phyloP scores from a whole-genome alignment of 1,140 invertebrate species.

The Cardiocondyla obscurior region DNA sequence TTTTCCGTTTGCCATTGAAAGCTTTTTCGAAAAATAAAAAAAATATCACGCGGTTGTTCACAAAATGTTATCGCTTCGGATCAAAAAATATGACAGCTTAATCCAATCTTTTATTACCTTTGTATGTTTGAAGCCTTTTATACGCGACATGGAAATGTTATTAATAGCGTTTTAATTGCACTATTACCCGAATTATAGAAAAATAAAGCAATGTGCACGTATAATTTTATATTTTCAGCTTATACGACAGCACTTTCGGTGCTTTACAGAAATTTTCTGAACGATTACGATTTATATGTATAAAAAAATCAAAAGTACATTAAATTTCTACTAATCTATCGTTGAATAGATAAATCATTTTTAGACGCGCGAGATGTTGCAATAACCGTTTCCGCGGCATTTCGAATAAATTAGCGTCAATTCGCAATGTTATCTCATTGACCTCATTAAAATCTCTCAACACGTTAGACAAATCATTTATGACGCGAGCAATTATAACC shows the following conservation, averaged over 20 bases:
- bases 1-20: conserved; percentile 13
- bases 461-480: background rate
- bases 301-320: conserved; percentile 23
- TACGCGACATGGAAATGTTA: background rate
- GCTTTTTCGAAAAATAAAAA: conserved; percentile 38
- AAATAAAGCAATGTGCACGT: background rate
- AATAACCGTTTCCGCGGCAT: conserved; percentile 58
- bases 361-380: conserved; percentile 44
- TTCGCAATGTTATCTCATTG: conserved; percentile 58
- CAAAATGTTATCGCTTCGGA: conserved; percentile 17
- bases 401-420: conserved; percentile 62
- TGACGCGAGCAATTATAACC: conserved; percentile 3
- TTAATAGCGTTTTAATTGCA: background rate
- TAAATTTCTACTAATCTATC: conserved; percentile 16
- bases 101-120: conserved; percentile 32
- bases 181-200: background rate
- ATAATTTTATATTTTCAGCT: background rate
- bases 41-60: background rate
- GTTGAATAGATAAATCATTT: conserved; percentile 40
- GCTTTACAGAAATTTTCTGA: background rate
- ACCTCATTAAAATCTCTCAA: conserved; percentile 58
- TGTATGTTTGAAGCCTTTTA: background rate
- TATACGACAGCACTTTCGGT: background rate
- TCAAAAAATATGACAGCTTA: conserved; percentile 14
- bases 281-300: conserved; percentile 40